Conservation (phyloP, 2,888 invertebrate genomes). For the Lampropteryx suffumata region DNA sequence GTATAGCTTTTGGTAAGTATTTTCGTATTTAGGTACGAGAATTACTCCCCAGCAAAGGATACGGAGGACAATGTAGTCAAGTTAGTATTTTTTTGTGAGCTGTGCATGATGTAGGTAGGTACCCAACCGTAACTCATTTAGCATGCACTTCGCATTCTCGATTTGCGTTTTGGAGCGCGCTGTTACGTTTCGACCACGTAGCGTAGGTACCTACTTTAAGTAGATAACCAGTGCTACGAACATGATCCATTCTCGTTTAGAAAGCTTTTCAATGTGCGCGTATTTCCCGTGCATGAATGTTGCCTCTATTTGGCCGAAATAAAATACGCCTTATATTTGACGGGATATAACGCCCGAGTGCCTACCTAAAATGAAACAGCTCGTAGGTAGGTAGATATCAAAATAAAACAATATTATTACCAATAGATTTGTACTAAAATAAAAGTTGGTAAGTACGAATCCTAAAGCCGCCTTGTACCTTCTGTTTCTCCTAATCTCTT, state of each 20-base stretch:
- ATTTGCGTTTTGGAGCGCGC: slow-evolving; percentile 36
- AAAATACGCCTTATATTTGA: not conserved
- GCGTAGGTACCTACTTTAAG: slow-evolving; percentile 16
- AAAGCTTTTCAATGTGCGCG: slow-evolving; percentile 20
- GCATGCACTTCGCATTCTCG: slow-evolving; percentile 35
- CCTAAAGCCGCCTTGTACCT: not conserved
- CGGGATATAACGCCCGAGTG: not conserved
- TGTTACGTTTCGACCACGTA: slow-evolving; percentile 35
- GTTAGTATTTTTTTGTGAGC: slow-evolving; percentile 9
- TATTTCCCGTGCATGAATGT: slow-evolving; percentile 11
- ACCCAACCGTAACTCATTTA: slow-evolving; percentile 29
- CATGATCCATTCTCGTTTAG: slow-evolving; percentile 29
- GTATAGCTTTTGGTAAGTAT: too few species aligned
- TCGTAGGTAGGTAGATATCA: not conserved
- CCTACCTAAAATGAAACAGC: too few species aligned
- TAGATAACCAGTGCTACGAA: slow-evolving; percentile 26
- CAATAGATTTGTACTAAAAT: not conserved
- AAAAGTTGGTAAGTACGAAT: too few species aligned
- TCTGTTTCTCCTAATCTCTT: not conserved
- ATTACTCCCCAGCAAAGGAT: not conserved
- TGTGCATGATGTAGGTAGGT: not conserved
- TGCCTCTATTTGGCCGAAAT: slow-evolving; percentile 2
- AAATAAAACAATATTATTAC: too few species aligned
- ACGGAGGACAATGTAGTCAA: not conserved
- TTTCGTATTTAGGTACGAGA: too few species aligned